Evolutionary conservation across 1,140 invertebrate genomes (phyloP).

Genomic region (Drosophila triauraria): DNA sequence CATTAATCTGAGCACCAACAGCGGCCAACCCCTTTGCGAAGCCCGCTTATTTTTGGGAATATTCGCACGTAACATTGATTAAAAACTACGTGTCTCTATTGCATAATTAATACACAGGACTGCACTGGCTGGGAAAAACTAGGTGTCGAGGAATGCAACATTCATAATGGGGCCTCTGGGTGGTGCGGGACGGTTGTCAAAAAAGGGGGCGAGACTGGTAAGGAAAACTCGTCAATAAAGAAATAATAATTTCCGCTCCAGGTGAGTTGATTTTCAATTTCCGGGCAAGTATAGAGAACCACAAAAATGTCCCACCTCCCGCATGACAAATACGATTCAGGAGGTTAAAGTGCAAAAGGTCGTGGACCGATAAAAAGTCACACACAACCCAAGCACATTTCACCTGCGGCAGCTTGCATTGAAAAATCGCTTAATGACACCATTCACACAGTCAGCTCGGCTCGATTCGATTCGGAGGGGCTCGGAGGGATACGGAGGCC

Average conservation of each 20-base stretch:
- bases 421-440: slow-evolving; percentile 85
- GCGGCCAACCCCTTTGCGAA: neutral
- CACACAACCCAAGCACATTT: slow-evolving; percentile 43
- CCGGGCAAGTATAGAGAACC: slow-evolving; percentile 50
- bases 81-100: slow-evolving; percentile 70
- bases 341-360: slow-evolving; percentile 69
- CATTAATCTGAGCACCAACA: too few relatives aligned
- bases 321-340: slow-evolving; percentile 23
- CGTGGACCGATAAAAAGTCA: slow-evolving; percentile 66
- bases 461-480: slow-evolving; percentile 2
- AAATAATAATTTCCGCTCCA: slow-evolving; percentile 80
- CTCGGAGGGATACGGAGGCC: slow-evolving; percentile 1
- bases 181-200: slow-evolving; percentile 7
- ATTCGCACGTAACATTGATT: slow-evolving; percentile 74
- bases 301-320: slow-evolving; percentile 46
- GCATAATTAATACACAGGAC: slow-evolving; percentile 57
- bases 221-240: slow-evolving; percentile 66
- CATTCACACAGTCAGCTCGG: slow-evolving; percentile 65
- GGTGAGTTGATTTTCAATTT: slow-evolving; percentile 79
- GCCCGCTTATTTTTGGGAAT: slow-evolving; percentile 31
- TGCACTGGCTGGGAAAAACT: neutral
- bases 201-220: slow-evolving; percentile 6
- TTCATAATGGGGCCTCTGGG: slow-evolving; percentile 24
- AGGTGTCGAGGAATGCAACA: slow-evolving; percentile 38
- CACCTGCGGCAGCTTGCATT: slow-evolving; percentile 82